These are phyloP conservation scores for Schizotus pectinicornis DNA, from an alignment of 2,888 invertebrate genomes.

Conservation along the genomic window DNA sequence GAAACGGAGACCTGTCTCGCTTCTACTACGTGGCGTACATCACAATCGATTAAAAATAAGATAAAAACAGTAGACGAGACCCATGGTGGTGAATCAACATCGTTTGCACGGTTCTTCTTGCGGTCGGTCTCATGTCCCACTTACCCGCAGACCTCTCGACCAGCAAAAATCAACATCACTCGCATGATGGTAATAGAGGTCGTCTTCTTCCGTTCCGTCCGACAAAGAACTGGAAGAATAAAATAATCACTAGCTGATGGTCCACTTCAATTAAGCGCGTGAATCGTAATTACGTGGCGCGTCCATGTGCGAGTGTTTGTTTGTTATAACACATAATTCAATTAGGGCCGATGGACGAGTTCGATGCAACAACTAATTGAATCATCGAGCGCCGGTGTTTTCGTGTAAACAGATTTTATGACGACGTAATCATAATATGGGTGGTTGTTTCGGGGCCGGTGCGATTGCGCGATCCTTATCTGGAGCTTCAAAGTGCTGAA, in stretches of 20 bases:
- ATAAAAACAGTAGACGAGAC: neutral
- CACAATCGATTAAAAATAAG: conserved; percentile 1
- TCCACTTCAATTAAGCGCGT: too few relatives aligned
- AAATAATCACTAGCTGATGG: too few relatives aligned
- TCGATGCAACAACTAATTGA: neutral
- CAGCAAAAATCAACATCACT: too few relatives aligned
- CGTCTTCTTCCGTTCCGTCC: too few relatives aligned
- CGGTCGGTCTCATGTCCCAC: conserved; percentile 6
- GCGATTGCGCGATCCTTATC: too few relatives aligned
- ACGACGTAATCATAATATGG: too few relatives aligned
- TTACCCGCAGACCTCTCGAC: neutral
- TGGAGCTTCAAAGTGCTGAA: too few relatives aligned
- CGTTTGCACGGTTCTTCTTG: conserved; percentile 5
- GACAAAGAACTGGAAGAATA: too few relatives aligned
- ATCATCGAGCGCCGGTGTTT: neutral
- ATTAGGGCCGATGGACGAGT: neutral
- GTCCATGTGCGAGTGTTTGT: neutral
- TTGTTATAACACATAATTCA: neutral
- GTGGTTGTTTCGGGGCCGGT: too few relatives aligned
- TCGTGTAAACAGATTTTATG: too few relatives aligned
- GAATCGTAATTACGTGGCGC: too few relatives aligned
- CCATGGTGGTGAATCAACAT: neutral
- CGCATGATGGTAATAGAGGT: too few relatives aligned
- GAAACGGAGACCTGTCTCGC: conserved; percentile 2
- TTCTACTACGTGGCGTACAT: conserved; percentile 1